Evolutionary conservation across 2,888 invertebrate species (phyloP).

Genomic region (Crossocerus cetratus): DNA sequence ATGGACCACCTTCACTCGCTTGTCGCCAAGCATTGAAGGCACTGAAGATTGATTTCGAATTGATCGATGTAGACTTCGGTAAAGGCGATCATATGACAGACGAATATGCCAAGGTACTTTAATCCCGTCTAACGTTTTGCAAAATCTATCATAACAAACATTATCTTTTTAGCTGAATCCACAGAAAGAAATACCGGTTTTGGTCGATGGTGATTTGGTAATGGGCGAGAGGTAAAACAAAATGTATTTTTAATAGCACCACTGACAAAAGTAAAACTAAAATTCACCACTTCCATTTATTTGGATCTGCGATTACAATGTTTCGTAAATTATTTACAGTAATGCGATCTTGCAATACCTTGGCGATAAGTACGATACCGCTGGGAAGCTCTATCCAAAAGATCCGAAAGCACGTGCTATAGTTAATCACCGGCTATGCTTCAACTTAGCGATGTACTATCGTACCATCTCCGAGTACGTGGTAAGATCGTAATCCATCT

Average conservation of each 20-base stretch:
- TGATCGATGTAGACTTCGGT: constrained; percentile 84
- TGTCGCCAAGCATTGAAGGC: constrained; percentile 84
- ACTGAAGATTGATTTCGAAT: constrained; percentile 82
- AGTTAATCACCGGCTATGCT: constrained; percentile 88
- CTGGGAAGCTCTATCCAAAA: constrained; percentile 84
- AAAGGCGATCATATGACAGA: constrained; percentile 87
- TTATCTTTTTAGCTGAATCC: constrained; percentile 83
- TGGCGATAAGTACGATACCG: constrained; percentile 85
- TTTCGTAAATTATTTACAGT: constrained; percentile 71
- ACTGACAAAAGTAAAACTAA: too few species aligned
- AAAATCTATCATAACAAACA: not conserved
- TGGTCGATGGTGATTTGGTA: constrained; percentile 88
- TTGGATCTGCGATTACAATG: not conserved
- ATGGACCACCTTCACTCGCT: constrained; percentile 88
- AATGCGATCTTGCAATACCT: constrained; percentile 84
- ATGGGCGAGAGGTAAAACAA: constrained; percentile 86
- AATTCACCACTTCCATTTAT: constrained; percentile 1
- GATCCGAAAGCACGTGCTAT: constrained; percentile 84
- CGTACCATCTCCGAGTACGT: constrained; percentile 83
- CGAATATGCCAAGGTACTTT: constrained; percentile 82
- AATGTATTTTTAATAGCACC: constrained; percentile 1
- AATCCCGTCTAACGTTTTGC: not conserved
- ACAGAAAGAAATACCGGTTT: constrained; percentile 87
- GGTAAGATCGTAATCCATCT: constrained; percentile 76
- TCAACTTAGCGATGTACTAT: constrained; percentile 88